A percentile compares a stretch with the other conserved stretches of the same genome.
Conservation (phyloP, 2,797 vertebrate genomes). For the Pelodytes ibericus region DNA sequence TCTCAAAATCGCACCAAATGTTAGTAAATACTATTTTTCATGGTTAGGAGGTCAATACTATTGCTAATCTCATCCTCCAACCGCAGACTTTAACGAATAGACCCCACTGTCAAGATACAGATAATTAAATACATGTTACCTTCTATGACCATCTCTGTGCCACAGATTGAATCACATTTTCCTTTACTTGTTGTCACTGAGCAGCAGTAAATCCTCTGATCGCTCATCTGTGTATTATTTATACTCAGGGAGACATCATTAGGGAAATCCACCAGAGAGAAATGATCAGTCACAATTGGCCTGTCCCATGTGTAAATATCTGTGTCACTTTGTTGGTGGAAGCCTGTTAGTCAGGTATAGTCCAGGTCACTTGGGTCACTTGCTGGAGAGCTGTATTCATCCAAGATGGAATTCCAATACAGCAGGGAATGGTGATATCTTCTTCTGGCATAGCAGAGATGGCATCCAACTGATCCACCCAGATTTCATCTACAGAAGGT, state of each 20-base stretch:
- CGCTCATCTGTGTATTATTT: background rate
- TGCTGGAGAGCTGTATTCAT: background rate
- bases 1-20: no score
- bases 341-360: no score
- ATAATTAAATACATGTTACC: background rate
- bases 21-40: no score
- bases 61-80: no score
- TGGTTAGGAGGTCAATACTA: no score
- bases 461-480: background rate
- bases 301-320: background rate
- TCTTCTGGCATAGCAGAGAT: background rate
- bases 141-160: background rate
- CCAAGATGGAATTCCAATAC: background rate
- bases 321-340: no score
- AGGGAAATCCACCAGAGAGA: conserved; percentile 3
- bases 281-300: background rate
- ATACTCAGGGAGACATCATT: conserved; percentile 1
- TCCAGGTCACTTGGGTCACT: background rate
- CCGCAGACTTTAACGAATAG: no score
- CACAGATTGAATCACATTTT: background rate
- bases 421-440: background rate
- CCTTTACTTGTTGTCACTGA: background rate
- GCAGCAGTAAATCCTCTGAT: conserved; percentile 3
- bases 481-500: background rate
- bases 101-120: no score